These are phyloP conservation scores for Oplegnathus fasciatus DNA, from an alignment of 2,113 vertebrate genomes.

Conservation along the genomic window DNA sequence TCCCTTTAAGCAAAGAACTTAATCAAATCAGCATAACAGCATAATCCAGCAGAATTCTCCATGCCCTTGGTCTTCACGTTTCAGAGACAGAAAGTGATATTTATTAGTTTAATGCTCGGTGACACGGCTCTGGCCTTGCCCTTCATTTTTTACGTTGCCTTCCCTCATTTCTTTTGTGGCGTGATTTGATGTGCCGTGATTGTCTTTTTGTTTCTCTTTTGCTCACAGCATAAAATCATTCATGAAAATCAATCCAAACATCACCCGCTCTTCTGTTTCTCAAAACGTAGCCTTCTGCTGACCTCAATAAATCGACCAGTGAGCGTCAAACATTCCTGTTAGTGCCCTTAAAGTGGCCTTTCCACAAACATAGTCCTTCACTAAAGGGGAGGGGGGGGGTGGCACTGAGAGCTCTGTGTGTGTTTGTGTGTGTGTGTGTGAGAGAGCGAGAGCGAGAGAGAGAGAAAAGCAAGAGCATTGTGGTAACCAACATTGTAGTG, in stretches of 20 bases:
- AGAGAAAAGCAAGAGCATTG: background rate
- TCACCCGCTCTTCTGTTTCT: conserved; percentile 54
- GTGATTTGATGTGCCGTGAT: conserved; percentile 71
- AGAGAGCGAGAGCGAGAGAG: background rate
- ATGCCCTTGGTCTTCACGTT: conserved; percentile 53
- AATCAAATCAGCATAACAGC: conserved; percentile 33
- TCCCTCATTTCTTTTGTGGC: conserved; percentile 67
- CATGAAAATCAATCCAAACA: conserved; percentile 81
- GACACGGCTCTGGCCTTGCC: conserved; percentile 62
- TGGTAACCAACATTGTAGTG: conserved; percentile 19
- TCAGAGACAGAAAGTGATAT: conserved; percentile 56
- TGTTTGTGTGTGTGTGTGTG: conserved; percentile 23
- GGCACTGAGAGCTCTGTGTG: conserved; percentile 29
- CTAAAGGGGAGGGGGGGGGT: conserved; percentile 34
- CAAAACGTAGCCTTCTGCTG: conserved; percentile 79
- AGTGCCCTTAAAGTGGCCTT: conserved; percentile 78
- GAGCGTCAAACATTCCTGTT: conserved; percentile 79
- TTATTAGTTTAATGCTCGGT: conserved; percentile 69
- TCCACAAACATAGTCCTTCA: conserved; percentile 67
- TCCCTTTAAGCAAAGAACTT: conserved; percentile 2
- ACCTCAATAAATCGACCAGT: conserved; percentile 83
- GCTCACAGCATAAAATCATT: conserved; percentile 77
- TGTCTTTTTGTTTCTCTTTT: conserved; percentile 76
- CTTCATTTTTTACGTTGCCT: conserved; percentile 61
- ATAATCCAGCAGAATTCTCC: conserved; percentile 31